Conservation (phyloP, 2,888 invertebrate species). For the Watsonalla cultraria region DNA sequence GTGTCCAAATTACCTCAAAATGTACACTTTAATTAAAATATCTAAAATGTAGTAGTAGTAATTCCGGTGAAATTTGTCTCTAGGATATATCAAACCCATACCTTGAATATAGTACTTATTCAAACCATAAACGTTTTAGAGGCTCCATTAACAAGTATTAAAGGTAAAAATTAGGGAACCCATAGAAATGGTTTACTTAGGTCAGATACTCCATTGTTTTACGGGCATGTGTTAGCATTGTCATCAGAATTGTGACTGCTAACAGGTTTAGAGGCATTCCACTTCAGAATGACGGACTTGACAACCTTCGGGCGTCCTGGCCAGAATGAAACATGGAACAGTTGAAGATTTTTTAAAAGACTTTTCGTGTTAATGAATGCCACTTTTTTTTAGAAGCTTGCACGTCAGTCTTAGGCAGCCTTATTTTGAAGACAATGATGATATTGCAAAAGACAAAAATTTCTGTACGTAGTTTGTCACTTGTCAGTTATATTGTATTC, state of each 20-base stretch:
- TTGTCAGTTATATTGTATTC: too few species aligned
- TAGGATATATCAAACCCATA: too few species aligned
- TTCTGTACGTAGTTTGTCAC: too few species aligned
- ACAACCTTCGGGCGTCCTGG: conserved; percentile 3
- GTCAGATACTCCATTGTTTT: conserved; percentile 22
- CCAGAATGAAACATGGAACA: neutral
- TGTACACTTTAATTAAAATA: too few species aligned
- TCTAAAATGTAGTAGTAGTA: too few species aligned
- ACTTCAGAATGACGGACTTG: conserved; percentile 18
- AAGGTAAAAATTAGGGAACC: conserved; percentile 48
- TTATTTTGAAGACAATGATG: too few species aligned
- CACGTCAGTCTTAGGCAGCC: too few species aligned
- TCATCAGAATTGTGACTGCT: neutral
- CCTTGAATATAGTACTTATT: neutral
- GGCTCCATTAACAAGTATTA: conserved; percentile 36
- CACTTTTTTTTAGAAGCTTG: too few species aligned
- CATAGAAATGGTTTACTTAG: conserved; percentile 19
- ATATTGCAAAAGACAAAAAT: too few species aligned
- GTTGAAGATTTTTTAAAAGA: neutral
- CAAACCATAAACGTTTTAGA: neutral
- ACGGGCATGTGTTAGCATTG: conserved; percentile 8
- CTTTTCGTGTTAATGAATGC: too few species aligned
- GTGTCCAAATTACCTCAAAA: too few species aligned
- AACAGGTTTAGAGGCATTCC: conserved; percentile 15
- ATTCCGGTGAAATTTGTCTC: too few species aligned